Conservation (phyloP, 2,797 vertebrate genomes). For the Apodemus agrarius region DNA sequence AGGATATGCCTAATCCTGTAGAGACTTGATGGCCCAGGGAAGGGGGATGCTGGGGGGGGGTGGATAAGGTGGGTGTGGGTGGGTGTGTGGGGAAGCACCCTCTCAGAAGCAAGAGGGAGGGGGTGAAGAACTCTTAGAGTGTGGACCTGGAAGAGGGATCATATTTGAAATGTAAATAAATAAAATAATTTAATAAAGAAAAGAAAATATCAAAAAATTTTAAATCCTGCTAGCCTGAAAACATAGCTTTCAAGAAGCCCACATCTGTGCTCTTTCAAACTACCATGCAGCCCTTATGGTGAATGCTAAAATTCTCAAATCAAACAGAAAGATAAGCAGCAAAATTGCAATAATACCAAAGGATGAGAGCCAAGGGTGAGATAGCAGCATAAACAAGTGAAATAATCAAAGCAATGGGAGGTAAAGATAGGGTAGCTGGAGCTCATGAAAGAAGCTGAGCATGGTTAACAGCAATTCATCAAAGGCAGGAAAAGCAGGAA, state of each 20-base stretch:
- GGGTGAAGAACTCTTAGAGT: no score
- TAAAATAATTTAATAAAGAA: no score
- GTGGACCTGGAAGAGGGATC: no score
- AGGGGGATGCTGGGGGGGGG: no score
- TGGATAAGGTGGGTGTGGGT: no score
- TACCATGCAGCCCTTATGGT: background rate
- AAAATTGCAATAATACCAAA: background rate
- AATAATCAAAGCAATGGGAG: background rate
- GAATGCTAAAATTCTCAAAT: background rate
- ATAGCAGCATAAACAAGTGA: background rate
- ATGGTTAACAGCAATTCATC: background rate
- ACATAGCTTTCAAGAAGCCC: background rate
- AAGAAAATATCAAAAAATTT: no score
- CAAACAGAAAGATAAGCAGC: background rate
- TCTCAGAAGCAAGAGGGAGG: no score
- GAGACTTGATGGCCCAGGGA: no score
- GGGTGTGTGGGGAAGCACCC: no score
- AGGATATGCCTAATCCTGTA: no score
- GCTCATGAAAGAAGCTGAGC: background rate
- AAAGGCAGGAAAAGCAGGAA: conserved; percentile 35
- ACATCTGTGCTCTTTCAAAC: background rate
- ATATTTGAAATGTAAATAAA: no score
- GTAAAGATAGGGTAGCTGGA: background rate
- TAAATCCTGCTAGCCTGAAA: no score
- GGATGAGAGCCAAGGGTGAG: conserved; percentile 1